These are phyloP conservation scores for Zoanthus gigantus DNA, from an alignment of 92 coral and sea anemone genomes.

Conservation along the genomic window DNA sequence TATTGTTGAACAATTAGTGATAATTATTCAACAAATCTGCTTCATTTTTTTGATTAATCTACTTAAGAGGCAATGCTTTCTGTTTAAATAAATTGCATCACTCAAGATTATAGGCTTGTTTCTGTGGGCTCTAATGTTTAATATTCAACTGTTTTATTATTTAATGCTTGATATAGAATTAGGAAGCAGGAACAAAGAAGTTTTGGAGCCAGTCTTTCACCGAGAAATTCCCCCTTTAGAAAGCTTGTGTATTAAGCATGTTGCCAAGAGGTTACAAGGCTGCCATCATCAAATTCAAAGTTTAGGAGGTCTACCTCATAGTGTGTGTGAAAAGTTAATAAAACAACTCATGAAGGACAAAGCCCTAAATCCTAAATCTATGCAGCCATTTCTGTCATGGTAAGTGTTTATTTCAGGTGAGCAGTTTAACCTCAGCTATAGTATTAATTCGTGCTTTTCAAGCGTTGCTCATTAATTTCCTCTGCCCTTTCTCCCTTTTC, in stretches of 20 bases:
- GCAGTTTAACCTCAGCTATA: no score
- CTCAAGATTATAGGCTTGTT: no score
- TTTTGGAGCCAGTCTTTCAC: conserved; percentile 65
- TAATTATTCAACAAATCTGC: no score
- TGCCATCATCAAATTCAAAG: conserved; percentile 79
- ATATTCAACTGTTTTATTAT: not conserved
- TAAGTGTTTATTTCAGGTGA: conserved; percentile 43
- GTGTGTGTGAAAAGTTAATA: conserved; percentile 84
- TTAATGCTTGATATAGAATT: not conserved
- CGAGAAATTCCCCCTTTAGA: conserved; percentile 78
- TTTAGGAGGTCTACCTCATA: conserved; percentile 81
- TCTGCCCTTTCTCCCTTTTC: no score
- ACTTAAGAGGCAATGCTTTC: no score
- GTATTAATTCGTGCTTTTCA: no score
- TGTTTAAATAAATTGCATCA: no score
- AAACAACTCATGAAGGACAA: conserved; percentile 80
- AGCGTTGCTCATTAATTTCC: no score
- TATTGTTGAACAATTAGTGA: no score
- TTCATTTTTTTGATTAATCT: no score
- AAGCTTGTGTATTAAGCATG: conserved; percentile 78
- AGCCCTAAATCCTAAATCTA: conserved; percentile 77
- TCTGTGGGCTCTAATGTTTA: no score
- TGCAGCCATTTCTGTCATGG: conserved; percentile 89
- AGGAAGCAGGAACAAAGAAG: conserved; percentile 28
- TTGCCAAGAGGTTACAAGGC: conserved; percentile 84